A percentile compares a stretch with the other conserved stretches of the same genome.
These are phyloP conservation scores for Ispidina lecontei DNA, from an alignment of 2,797 vertebrate species.

Conservation along the genomic window DNA sequence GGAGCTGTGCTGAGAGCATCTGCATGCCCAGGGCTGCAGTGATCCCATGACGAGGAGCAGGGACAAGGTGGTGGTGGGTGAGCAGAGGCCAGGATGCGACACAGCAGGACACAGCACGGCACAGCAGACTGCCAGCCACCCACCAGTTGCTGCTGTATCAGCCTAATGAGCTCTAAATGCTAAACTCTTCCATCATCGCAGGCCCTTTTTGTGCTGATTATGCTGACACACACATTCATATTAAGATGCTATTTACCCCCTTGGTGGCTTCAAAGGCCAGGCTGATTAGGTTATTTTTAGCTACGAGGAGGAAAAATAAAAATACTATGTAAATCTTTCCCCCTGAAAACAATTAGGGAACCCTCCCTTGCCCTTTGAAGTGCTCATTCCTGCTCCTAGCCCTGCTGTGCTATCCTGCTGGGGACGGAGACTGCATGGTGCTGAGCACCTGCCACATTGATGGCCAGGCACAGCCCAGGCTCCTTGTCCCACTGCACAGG, in stretches of 20 bases:
- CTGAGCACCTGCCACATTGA: neutral
- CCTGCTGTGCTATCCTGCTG: neutral
- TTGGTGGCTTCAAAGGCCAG: conserved; percentile 55
- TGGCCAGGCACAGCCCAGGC: neutral
- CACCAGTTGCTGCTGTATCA: neutral
- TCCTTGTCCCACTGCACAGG: fast-evolving
- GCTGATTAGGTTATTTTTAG: conserved; percentile 74
- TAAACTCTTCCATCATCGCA: conserved; percentile 54
- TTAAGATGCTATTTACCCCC: conserved; percentile 68
- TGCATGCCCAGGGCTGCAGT: fast-evolving
- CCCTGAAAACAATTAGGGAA: conserved; percentile 33
- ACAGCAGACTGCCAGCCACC: neutral
- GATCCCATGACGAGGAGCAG: fast-evolving
- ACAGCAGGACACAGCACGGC: neutral
- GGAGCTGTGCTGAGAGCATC: fast-evolving
- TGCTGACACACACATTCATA: conserved; percentile 68
- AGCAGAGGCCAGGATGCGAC: neutral
- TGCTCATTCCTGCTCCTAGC: neutral
- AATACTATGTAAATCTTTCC: neutral
- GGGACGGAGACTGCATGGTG: fast-evolving
- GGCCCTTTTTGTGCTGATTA: conserved; percentile 54
- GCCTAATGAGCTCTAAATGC: conserved; percentile 69
- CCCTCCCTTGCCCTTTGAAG: neutral
- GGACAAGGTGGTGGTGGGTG: fast-evolving
- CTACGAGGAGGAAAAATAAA: conserved; percentile 2